A percentile compares a stretch with the other conserved stretches of the same genome.
These are phyloP conservation scores for Phalacrocorax pelagicus DNA, from an alignment of 2,113 vertebrate genomes.

Conservation along the genomic window DNA sequence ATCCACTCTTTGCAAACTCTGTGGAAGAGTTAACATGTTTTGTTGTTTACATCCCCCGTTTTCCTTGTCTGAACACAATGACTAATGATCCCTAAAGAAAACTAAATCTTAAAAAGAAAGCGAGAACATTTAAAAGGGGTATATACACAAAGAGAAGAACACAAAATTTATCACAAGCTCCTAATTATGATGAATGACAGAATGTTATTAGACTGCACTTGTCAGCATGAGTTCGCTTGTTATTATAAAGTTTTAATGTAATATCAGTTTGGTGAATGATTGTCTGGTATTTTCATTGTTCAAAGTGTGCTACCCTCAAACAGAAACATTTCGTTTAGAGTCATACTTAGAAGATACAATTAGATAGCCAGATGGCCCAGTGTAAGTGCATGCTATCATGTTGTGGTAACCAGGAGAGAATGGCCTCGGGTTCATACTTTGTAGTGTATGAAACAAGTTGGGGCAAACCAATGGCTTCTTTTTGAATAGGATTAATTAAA, in stretches of 20 bases:
- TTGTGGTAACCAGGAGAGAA: neutral
- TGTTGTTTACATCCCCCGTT: neutral
- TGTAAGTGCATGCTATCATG: neutral
- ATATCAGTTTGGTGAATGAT: neutral
- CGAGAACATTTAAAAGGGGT: neutral
- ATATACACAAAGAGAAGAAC: neutral
- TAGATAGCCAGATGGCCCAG: neutral
- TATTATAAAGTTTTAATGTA: neutral
- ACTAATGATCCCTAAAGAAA: neutral
- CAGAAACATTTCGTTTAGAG: neutral
- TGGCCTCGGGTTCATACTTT: neutral
- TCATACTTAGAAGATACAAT: neutral
- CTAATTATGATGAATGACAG: conserved; percentile 10
- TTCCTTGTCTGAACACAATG: neutral
- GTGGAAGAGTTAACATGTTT: neutral
- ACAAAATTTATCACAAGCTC: neutral
- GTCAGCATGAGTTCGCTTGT: conserved; percentile 21
- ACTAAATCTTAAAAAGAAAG: neutral
- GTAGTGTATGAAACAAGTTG: neutral
- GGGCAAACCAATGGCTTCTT: neutral
- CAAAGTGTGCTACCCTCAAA: neutral
- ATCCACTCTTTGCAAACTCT: neutral
- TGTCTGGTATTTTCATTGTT: neutral
- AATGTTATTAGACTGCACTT: neutral
- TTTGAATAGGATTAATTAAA: neutral